phyloP scores from a whole-genome alignment of 2,797 vertebrate species.

The Ptychadena robeensis region DNA sequence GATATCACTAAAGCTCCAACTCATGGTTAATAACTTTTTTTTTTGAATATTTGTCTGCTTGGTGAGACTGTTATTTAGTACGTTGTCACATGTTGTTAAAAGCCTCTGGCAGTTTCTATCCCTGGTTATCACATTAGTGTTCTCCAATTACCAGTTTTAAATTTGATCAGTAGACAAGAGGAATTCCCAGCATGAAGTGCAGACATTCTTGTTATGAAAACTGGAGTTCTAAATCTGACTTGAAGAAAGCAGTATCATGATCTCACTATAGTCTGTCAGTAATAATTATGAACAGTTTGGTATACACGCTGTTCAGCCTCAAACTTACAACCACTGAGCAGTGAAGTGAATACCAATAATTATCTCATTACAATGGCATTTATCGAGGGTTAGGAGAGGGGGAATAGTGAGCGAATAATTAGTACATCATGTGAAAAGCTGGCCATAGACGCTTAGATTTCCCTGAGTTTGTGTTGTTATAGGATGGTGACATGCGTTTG shows the following conservation, averaged over 20 bases:
- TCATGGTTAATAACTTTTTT: too few species aligned
- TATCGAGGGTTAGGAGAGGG: too few species aligned
- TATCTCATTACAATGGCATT: too few species aligned
- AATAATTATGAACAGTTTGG: background rate
- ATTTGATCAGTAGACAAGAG: constrained; percentile 22
- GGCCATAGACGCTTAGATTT: too few species aligned
- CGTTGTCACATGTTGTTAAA: background rate
- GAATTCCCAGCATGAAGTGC: constrained; percentile 1
- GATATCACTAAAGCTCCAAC: too few species aligned
- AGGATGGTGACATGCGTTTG: too few species aligned
- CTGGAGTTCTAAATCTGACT: constrained; percentile 11
- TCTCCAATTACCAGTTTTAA: constrained; percentile 26
- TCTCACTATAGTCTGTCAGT: background rate
- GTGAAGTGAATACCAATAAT: too few species aligned
- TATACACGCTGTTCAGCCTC: background rate
- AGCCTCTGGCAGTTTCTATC: background rate
- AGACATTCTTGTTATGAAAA: constrained; percentile 15
- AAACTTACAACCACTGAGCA: too few species aligned
- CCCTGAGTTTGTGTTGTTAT: too few species aligned
- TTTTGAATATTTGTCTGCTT: too few species aligned
- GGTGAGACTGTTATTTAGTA: background rate
- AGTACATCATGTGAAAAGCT: too few species aligned
- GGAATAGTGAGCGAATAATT: too few species aligned
- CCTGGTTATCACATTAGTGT: constrained; percentile 4
- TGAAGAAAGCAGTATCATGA: constrained; percentile 4